phyloP scores from a whole-genome alignment of 1,140 invertebrate species.

The Cyrtorhinus lividipennis region DNA sequence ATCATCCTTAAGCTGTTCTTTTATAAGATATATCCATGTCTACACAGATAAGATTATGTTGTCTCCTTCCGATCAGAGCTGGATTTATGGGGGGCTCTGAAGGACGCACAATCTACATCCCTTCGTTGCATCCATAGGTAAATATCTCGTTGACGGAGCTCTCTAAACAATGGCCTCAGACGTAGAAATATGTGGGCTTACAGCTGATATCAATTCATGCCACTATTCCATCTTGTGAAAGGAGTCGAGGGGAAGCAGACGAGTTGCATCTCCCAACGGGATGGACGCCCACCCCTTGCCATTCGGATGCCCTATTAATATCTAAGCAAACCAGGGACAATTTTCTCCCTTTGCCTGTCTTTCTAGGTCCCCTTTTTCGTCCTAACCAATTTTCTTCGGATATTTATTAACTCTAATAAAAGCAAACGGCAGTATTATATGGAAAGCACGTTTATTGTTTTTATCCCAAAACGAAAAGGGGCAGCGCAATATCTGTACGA shows the following conservation, averaged over 20 bases:
- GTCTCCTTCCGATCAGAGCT: too few relatives aligned
- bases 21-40: too few relatives aligned
- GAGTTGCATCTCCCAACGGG: not conserved
- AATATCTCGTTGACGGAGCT: too few relatives aligned
- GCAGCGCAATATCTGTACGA: not conserved
- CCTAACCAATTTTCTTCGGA: slow-evolving; percentile 6
- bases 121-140: too few relatives aligned
- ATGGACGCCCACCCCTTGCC: not conserved
- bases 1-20: too few relatives aligned
- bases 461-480: slow-evolving; percentile 2
- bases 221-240: not conserved
- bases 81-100: too few relatives aligned
- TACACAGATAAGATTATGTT: too few relatives aligned
- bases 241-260: not conserved
- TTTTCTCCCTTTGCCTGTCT: not conserved
- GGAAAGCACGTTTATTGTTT: slow-evolving; percentile 16
- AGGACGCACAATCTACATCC: too few relatives aligned
- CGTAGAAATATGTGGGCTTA: too few relatives aligned
- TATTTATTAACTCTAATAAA: slow-evolving; percentile 17
- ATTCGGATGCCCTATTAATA: slow-evolving; percentile 7
- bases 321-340: slow-evolving; percentile 14
- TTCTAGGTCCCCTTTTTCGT: not conserved
- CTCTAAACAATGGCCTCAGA: too few relatives aligned
- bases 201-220: not conserved
- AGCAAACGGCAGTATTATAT: slow-evolving; percentile 13